These are phyloP conservation scores for Dioctria linearis DNA, from an alignment of 2,888 invertebrate genomes.

Conservation along the genomic window DNA sequence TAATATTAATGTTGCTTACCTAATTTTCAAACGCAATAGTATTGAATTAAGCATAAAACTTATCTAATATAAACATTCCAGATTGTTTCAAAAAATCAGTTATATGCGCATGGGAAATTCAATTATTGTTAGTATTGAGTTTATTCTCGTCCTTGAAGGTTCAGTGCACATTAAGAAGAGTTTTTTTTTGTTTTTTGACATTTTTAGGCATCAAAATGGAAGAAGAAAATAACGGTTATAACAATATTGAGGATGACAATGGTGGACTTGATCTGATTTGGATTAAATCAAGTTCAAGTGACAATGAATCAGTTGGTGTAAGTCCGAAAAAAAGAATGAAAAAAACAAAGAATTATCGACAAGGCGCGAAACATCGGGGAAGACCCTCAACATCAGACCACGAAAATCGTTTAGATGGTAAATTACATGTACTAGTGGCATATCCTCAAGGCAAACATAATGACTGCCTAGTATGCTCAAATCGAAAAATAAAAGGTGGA, in stretches of 20 bases:
- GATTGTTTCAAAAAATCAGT: background rate
- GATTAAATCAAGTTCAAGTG: too few species aligned
- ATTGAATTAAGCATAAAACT: too few species aligned
- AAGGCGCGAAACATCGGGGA: too few species aligned
- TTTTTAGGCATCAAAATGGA: too few species aligned
- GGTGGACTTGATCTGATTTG: too few species aligned
- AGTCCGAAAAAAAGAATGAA: too few species aligned
- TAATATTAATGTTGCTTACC: background rate
- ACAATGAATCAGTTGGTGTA: too few species aligned
- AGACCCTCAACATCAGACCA: too few species aligned
- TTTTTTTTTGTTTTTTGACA: background rate
- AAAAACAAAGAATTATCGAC: too few species aligned
- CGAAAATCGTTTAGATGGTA: too few species aligned
- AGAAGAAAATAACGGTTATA: too few species aligned
- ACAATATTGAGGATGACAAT: background rate
- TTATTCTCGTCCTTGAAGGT: conserved; percentile 4
- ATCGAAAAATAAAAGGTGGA: background rate
- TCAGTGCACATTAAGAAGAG: background rate
- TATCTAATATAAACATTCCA: background rate
- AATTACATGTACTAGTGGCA: too few species aligned
- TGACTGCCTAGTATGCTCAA: background rate
- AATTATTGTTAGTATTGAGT: conserved; percentile 17
- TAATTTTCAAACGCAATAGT: background rate
- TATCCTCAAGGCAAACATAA: background rate
- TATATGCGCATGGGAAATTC: background rate